Base-by-base conservation (phyloP, 2,797 vertebrate species). In the Mormyrus proboscirostris region DNA sequence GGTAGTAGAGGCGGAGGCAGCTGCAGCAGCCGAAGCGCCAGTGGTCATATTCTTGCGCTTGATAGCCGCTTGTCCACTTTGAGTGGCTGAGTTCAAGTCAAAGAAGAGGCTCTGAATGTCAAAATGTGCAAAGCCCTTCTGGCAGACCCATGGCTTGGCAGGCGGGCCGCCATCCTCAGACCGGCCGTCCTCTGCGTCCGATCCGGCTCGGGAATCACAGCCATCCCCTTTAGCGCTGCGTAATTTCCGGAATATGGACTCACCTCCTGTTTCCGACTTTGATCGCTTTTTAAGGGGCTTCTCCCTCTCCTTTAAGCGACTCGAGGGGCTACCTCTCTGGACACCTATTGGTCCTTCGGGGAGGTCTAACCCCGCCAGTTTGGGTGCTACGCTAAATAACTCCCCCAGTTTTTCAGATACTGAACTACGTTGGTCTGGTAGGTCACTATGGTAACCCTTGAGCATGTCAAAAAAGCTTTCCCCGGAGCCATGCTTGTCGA, bases 31-130 rank as follows among this genome's bases (percentile, higher is more conserved):
- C 0, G 99, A 99, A 44, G 98, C 99, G 0, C 98, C 99, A 0
- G 98, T 99, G 2, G 98, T 99, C n/a, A 98, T 99, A 93, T 99
- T 99, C 93, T 98, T 98, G 91, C 98, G 96, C 92, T 98, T 99
- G 90, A 97, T 97, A 50, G 98, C 97, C 0, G 96, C 97, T 92
- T 99, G 97, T n/a, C 98, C 95, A 92, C 97, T 98, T 76, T 98
- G 95, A 62, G 97, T 94, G 0, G 95, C 98, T 94, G 99, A 97
- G 69, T 98, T 99, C 93, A 99, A 96, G 95, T 99, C 98, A 94
- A 99, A 99, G 38, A 99, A 95, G 89, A 99, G 94, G 88, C 98
- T 99, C 95, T 98, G 98, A 38, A 99, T 94, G 90, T 99, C 99
- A 3, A 97, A 99, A 94, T 99, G 99, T 44, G 97, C 95, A 88